These are phyloP conservation scores for Calvadosia cruxmelitensis DNA, from an alignment of 30 jellyfish, hydroid and myxozoan genomes.

Conservation along the genomic window DNA sequence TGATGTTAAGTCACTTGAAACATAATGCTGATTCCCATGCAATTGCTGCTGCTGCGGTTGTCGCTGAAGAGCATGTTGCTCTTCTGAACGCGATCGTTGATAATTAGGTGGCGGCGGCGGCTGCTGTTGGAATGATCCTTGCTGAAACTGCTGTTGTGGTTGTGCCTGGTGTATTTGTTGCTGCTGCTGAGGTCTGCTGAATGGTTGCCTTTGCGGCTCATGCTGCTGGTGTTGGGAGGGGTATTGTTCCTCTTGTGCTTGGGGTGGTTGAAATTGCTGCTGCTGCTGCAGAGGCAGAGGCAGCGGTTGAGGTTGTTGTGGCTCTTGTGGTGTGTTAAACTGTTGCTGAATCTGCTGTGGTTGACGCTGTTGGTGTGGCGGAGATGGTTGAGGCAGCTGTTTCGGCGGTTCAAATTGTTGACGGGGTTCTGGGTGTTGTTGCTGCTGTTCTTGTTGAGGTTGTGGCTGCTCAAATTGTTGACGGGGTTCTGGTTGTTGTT, in stretches of 20 bases:
- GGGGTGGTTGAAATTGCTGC: slow-evolving; percentile 12
- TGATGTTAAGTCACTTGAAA: too few species aligned
- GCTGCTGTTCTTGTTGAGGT: slow-evolving; percentile 12
- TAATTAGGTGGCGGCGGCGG: slow-evolving; percentile 2
- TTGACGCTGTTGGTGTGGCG: slow-evolving; percentile 3
- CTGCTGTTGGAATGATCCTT: slow-evolving; percentile 4
- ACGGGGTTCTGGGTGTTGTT: slow-evolving; percentile 2
- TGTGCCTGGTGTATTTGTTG: slow-evolving; percentile 10
- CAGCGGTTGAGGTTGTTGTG: slow-evolving; percentile 4
- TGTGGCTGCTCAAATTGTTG: slow-evolving; percentile 10
- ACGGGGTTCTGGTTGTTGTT: slow-evolving; percentile 4
- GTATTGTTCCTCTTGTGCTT: slow-evolving; percentile 1
- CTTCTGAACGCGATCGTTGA: neutral
- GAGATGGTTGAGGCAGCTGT: slow-evolving; percentile 6
- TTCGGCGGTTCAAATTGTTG: slow-evolving; percentile 6
- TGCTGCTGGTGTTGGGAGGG: slow-evolving; percentile 11
- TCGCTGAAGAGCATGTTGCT: neutral
- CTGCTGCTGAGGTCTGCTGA: slow-evolving; percentile 1
- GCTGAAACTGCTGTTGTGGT: slow-evolving; percentile 4
- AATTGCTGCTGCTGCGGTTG: slow-evolving; percentile 1
- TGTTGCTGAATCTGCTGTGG: slow-evolving; percentile 10
- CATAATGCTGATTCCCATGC: neutral
- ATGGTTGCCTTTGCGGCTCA: neutral
- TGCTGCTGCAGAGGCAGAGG: slow-evolving; percentile 8
- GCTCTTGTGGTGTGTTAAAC: slow-evolving; percentile 6